Conservation (phyloP, 2,113 vertebrate genomes). For the Sylvilagus bachmani region DNA sequence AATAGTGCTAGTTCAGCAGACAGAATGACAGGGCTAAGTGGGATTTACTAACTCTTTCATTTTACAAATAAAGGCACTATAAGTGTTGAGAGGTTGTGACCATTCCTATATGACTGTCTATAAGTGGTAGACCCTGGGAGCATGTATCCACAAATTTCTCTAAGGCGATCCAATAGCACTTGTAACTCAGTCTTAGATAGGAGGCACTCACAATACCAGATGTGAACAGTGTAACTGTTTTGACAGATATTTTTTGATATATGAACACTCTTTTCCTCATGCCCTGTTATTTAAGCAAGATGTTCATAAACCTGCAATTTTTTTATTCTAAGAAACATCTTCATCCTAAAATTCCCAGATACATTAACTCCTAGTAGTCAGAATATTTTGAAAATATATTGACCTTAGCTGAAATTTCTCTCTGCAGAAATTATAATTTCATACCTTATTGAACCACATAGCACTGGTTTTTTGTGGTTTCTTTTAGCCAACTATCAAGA, state of each 20-base stretch:
- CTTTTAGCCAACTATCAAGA: not conserved
- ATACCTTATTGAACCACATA: not conserved
- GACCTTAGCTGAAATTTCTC: not conserved
- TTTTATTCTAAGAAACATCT: constrained; percentile 41
- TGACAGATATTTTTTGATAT: not conserved
- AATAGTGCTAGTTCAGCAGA: not conserved
- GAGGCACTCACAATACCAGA: not conserved
- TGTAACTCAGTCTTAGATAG: not conserved
- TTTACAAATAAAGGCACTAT: not conserved
- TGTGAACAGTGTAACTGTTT: not conserved
- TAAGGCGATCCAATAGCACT: not conserved
- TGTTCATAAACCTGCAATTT: not conserved
- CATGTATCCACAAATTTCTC: not conserved
- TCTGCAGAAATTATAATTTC: constrained; percentile 12
- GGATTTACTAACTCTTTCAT: not conserved
- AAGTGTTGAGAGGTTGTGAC: not conserved
- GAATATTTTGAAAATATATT: not conserved
- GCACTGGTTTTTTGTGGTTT: not conserved
- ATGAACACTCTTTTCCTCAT: not conserved
- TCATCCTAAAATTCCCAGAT: not conserved
- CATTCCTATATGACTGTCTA: not conserved
- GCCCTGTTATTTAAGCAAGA: not conserved
- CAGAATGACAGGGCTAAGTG: not conserved
- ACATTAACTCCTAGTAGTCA: not conserved
- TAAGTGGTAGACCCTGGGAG: not conserved